phyloP scores from a whole-genome alignment of 2,113 vertebrate species.

The Osmerus mordax region DNA sequence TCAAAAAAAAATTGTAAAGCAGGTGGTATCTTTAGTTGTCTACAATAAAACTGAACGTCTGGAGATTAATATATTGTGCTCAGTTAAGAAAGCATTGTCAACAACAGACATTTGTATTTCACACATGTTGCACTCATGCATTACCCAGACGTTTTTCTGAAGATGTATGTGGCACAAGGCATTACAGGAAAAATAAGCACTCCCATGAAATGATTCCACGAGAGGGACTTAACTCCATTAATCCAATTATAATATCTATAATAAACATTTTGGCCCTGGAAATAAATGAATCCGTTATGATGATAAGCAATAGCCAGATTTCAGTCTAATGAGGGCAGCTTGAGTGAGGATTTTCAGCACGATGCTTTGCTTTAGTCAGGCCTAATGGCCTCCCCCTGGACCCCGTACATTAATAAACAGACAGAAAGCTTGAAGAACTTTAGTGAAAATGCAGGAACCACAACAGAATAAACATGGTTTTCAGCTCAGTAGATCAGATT shows the following conservation, averaged over 20 bases:
- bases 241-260: conserved; percentile 15
- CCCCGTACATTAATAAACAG: conserved; percentile 3
- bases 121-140: neutral
- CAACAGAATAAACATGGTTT: neutral
- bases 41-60: too few species aligned
- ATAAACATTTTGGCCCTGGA: conserved; percentile 7
- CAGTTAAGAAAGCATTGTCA: neutral
- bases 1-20: too few species aligned
- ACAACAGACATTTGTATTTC: neutral
- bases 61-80: neutral
- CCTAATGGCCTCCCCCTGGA: conserved; percentile 3
- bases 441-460: neutral
- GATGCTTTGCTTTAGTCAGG: conserved; percentile 6
- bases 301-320: conserved; percentile 5
- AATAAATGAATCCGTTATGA: conserved; percentile 5
- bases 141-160: neutral
- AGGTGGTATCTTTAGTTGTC: too few species aligned
- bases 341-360: neutral
- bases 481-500: neutral
- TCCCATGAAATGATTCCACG: neutral
- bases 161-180: neutral
- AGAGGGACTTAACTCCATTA: conserved; percentile 1
- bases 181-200: neutral
- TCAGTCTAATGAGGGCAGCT: conserved; percentile 2
- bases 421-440: neutral